phyloP scores from a whole-genome alignment of 2,113 vertebrate genomes.

The Pimephales promelas region DNA sequence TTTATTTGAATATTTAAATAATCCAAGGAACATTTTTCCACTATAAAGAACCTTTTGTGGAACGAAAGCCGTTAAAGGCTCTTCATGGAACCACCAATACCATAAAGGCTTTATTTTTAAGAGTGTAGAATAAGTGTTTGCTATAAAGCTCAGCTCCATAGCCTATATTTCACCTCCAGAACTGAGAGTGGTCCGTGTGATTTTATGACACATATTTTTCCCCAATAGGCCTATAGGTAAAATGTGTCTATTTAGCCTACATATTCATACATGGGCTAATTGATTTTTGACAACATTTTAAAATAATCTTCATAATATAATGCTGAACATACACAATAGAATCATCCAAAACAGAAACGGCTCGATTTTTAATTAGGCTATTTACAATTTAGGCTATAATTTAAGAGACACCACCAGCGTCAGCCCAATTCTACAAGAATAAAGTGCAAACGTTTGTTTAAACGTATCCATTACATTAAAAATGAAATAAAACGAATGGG shows the following conservation, averaged over 20 bases:
- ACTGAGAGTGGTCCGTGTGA: not conserved
- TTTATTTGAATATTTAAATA: too few species aligned
- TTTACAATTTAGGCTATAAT: not conserved
- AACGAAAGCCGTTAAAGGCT: too few species aligned
- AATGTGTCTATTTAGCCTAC: not conserved
- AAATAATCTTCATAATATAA: not conserved
- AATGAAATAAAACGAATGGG: not conserved
- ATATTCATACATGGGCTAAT: not conserved
- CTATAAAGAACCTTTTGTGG: too few species aligned
- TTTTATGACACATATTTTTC: not conserved
- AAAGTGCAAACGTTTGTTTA: not conserved
- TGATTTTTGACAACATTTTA: not conserved
- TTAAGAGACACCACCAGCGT: not conserved
- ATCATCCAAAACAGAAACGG: not conserved
- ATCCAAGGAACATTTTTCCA: too few species aligned
- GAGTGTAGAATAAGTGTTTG: not conserved
- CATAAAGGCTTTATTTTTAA: too few species aligned
- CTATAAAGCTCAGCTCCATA: not conserved
- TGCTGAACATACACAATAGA: not conserved
- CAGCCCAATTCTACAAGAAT: not conserved
- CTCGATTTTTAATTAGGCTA: not conserved
- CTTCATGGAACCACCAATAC: too few species aligned
- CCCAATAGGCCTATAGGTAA: not conserved
- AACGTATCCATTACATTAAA: not conserved
- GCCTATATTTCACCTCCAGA: not conserved